Evolutionary conservation across 2,888 invertebrate species (phyloP), one percentile per base, ranked within the genome.

Genomic region (Alcis repandata): DNA sequence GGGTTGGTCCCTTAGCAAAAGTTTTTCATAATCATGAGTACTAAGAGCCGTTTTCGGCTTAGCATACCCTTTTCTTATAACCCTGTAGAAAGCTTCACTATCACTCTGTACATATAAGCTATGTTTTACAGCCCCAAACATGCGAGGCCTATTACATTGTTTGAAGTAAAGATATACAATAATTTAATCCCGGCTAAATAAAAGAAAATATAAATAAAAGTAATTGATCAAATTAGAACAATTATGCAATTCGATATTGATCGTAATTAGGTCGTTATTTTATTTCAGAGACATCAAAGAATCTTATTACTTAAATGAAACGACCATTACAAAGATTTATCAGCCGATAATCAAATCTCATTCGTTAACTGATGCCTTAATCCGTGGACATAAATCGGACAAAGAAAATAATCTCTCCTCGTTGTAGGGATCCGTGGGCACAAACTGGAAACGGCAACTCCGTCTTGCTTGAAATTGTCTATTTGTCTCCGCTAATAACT

Each of bases 401-500:
- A 63, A 71, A 64, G 56, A 63, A 64, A 71, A 59, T 64, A 64
- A 59, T 56, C 51, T 36, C 22, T n/a, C 43, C 36, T 45, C 13
- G 4, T 45, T 58, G 15, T 53, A 33, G 46, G 33, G 56, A 46
- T 61, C 46, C 59, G 49, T 54, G n/a, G 40, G 17, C 53, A 59
- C 46, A 41, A 53, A 53, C 9, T 48, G 46, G 38, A 40, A 64
- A 52, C 45, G 59, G 45, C 51, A 65, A 65, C 32, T 33, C 59
- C 20, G 56, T 43, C 53, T 41, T 49, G 64, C 49, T 27, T 64
- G 56, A 65, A 65, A 65, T 67, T 63, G 63, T 67, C 63, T 63
- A 63, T 67, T 63, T 67, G 63, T 63, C 60, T 57, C 52, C 36
- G 57, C 52, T 67, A 67, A 67, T 67, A 67, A 67, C 57, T 67